A percentile compares a stretch with the other conserved stretches of the same genome.
Evolutionary conservation across 2,797 vertebrate genomes (phyloP).

Genomic region (Takifugu ocellatus): DNA sequence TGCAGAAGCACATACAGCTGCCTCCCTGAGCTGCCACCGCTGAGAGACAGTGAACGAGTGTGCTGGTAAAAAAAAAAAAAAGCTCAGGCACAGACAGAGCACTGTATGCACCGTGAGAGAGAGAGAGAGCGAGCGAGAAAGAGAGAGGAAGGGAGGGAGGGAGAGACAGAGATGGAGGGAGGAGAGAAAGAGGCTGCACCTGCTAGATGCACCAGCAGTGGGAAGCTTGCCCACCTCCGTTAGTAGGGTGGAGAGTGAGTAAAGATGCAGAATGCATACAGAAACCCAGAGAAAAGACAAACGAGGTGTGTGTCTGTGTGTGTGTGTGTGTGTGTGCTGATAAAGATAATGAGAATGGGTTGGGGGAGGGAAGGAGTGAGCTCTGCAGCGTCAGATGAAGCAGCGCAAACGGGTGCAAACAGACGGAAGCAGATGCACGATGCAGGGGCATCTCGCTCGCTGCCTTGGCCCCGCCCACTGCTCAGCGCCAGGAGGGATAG

Average conservation of each 20-base stretch:
- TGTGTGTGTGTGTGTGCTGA: constrained; percentile 29
- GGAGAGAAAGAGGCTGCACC: constrained; percentile 66
- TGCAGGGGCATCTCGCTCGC: constrained; percentile 48
- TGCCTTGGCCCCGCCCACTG: constrained; percentile 37
- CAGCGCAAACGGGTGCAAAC: constrained; percentile 27
- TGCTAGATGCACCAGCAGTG: constrained; percentile 74
- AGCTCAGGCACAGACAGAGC: constrained; percentile 44
- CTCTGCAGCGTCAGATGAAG: constrained; percentile 49
- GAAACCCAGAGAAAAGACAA: constrained; percentile 28
- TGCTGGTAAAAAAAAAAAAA: constrained; percentile 19
- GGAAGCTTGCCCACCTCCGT: constrained; percentile 73
- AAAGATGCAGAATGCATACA: constrained; percentile 59
- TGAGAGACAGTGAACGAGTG: constrained; percentile 58
- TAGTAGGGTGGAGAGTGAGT: constrained; percentile 53
- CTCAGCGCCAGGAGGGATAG: constrained; percentile 15
- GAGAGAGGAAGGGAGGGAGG: constrained; percentile 10
- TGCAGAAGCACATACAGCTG: constrained; percentile 59
- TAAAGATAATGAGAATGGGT: constrained; percentile 50
- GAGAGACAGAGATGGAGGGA: constrained; percentile 18
- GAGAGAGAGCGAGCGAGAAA: constrained; percentile 44
- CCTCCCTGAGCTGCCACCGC: constrained; percentile 56
- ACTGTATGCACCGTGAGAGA: constrained; percentile 57
- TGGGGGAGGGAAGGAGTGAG: constrained; percentile 11
- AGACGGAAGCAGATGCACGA: constrained; percentile 47
- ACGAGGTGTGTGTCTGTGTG: neutral